Evolutionary conservation across 1,140 invertebrate species (phyloP).

Genomic region (Aphelenchoides avenae): DNA sequence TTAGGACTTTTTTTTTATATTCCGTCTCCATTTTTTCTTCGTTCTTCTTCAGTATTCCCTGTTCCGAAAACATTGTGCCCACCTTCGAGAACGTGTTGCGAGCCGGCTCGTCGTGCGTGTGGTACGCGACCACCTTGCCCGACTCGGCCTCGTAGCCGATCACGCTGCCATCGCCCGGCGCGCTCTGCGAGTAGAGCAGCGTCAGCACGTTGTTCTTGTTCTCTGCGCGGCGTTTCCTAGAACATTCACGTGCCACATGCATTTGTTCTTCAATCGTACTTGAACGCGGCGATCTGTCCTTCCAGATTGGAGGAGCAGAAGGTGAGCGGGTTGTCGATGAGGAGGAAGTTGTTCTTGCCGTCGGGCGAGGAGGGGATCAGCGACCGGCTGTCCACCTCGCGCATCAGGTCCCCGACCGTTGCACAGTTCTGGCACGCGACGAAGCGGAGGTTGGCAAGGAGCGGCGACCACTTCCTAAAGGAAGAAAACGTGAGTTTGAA

Average conservation of each 20-base stretch:
- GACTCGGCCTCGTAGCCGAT: slow-evolving; percentile 4
- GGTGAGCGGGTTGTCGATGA: slow-evolving; percentile 24
- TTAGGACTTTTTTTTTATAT: too few species aligned
- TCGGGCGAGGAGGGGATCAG: too few species aligned
- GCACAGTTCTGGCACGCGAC: too few species aligned
- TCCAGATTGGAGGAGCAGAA: slow-evolving; percentile 29
- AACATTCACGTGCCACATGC: slow-evolving; percentile 8
- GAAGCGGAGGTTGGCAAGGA: too few species aligned
- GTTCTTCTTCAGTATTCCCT: slow-evolving; percentile 3
- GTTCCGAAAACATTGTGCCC: background rate
- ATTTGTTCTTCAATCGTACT: slow-evolving; percentile 6
- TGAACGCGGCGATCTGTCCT: slow-evolving; percentile 12
- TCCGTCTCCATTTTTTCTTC: background rate
- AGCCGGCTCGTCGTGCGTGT: background rate
- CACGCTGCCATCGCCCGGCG: background rate
- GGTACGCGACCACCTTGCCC: slow-evolving; percentile 10
- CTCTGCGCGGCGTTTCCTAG: slow-evolving; percentile 12
- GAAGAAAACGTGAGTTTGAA: too few species aligned
- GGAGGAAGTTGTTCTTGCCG: slow-evolving; percentile 24
- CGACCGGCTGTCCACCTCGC: slow-evolving; percentile 22
- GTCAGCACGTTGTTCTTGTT: slow-evolving; percentile 30
- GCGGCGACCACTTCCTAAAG: too few species aligned
- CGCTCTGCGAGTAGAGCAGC: slow-evolving; percentile 3
- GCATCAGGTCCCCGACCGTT: too few species aligned
- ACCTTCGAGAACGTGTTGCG: background rate